Evolutionary conservation across 2,797 vertebrate species (phyloP), one percentile per base, ranked within the genome.

Genomic region (Adrianichthys oophorus): DNA sequence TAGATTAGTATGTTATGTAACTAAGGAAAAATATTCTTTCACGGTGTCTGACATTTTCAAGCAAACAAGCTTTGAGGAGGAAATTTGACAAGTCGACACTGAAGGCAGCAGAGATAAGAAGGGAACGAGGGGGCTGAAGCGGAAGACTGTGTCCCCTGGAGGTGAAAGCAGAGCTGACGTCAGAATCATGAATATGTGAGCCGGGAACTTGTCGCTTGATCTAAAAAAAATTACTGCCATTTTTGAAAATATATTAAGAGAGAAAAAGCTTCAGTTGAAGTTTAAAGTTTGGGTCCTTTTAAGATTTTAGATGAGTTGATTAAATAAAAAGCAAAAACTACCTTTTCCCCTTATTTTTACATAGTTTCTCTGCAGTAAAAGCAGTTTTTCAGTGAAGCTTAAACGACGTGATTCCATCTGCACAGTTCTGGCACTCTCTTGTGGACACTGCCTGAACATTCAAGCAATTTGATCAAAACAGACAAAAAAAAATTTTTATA

Each of bases 1-100:
- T 76, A 85, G 80, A 87, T 88, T 81, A 75, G 76, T 71, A 71
- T 57, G 65, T 88, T 87, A 76, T 72, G 57, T 86, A 89, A 87
- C 50, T 40, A 26, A 55, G 15, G 66, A 59, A 61, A 32, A 3
- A 32, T 12, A 32, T 70, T 76, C 46, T 75, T 78, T 76, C 65
- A 68, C 68, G 4, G 52, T 68, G 60, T 65, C 56, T 83, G 86
- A 86, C 83, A 86, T 86, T 85, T 89, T 60, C 68, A 52, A 73
- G 68, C 83, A 85, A 85, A 76, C 75, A 78, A 78, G 68, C 76
- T 84, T 54, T 68, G 79, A 80, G 66, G 32, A 58, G 62, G 43
- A 83, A 68, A 81, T 78, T 52, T 82, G 80, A 87, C 74, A 72
- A 80, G 76, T 70, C 29, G 32, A 68, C 47, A 64, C 68, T 56